Evolutionary conservation across 2,113 vertebrate genomes (phyloP), one percentile per base, ranked within the genome.

Genomic region (Hyperopisus bebe): DNA sequence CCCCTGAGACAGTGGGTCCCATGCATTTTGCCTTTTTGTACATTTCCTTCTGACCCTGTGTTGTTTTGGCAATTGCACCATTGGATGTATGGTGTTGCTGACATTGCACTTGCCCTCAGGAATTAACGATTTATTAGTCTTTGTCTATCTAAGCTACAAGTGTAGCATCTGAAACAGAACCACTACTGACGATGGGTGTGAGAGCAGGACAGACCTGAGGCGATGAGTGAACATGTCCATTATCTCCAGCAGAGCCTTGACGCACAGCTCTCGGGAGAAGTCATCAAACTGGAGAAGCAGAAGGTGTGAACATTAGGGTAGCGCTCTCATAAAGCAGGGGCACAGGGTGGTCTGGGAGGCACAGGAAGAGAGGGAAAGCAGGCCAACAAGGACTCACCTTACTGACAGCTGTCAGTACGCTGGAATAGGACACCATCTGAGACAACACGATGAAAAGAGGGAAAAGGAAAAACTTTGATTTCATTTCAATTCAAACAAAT

Each of bases 381-480:
- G 35, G 19, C 8, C 46, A 66, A 58, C 50, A 89, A 80, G 42
- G 27, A 89, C 89, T 10, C 95, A 99, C 98, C 98, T 99, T 99
- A 93, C 97, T 98, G 94, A 99, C 96, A 90, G 98, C 98, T 48
- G 93, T 97, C 91, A 99, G 96, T 27, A 99, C 97, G 13, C 97
- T 98, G 90, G 98, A 98, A 92, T 98, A 98, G 21, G 98, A 99
- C 94, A 99, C 98, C 98, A 99, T 99, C 98, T 99, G 90, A 11
- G 24, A 47, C 82, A 47, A 46, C 4, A 42, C 35, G 4, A n/a
- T 13, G 7, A n/a, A 48, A 84, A 84, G 39, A 46, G 44, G 35
- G 74, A 19, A 31, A 77, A 39, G 31, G 31, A 39, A 39, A 74
- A 77, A 17, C 70, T 17, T 17, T 35, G 27, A 77, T 17, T 39